Evolutionary conservation across 2,888 invertebrate genomes (phyloP).

Genomic region (Drosophila picticornis): DNA sequence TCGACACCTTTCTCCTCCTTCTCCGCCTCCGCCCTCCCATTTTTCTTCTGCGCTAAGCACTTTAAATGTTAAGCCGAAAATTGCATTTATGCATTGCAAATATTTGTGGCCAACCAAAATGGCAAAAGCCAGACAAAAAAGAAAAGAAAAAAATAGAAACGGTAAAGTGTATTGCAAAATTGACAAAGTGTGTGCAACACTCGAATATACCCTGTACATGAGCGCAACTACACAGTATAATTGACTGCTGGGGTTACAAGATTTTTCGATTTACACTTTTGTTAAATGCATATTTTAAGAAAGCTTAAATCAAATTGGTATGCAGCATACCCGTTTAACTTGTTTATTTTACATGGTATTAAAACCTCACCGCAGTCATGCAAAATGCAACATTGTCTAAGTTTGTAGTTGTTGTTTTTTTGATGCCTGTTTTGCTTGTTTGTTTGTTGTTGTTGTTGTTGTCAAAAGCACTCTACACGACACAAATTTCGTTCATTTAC

Average conservation of each 20-base stretch:
- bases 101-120: slow-evolving; percentile 58
- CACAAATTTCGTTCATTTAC: slow-evolving; percentile 66
- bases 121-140: slow-evolving; percentile 52
- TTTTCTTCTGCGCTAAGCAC: slow-evolving; percentile 21
- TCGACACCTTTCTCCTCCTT: background rate
- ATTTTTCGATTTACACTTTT: background rate
- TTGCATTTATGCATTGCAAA: slow-evolving; percentile 71
- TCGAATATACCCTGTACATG: slow-evolving; percentile 34
- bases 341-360: slow-evolving; percentile 40
- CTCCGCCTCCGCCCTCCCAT: no score
- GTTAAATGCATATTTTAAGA: background rate
- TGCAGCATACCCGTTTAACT: slow-evolving; percentile 6
- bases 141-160: slow-evolving; percentile 19
- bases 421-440: slow-evolving; percentile 12
- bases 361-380: slow-evolving; percentile 46
- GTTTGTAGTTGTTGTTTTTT: slow-evolving; percentile 25
- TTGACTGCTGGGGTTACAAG: background rate
- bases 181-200: background rate
- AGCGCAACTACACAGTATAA: background rate
- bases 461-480: slow-evolving; percentile 67
- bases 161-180: background rate
- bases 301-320: background rate
- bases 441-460: slow-evolving; percentile 27
- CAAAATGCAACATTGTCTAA: slow-evolving; percentile 63
- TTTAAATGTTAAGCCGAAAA: slow-evolving; percentile 61